Evolutionary conservation across 2,888 invertebrate genomes (phyloP), one percentile per base, ranked within the genome.

Genomic region (Sphinx pinastri): DNA sequence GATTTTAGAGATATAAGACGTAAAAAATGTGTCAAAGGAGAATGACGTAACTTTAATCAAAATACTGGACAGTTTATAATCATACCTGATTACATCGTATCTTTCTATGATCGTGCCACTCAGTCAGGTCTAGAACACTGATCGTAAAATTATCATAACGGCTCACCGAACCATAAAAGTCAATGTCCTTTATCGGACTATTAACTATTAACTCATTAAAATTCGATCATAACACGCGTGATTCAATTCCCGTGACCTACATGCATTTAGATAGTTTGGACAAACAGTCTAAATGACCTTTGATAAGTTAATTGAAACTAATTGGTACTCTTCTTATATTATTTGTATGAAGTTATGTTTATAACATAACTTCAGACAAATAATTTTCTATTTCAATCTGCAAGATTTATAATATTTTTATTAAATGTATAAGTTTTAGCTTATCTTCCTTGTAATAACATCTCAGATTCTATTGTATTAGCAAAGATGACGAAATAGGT

Each of bases 231-330:
- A 85, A 83, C 84, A 85, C 85, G 83, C 82, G 78, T 84, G 81
- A 80, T 77, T 77, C 76, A 67, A 78, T 80, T 81, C 72, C 90
- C 91, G 88, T 92, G 91, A 91, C 91, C 91, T 75, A 90, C 84
- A 86, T 91, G 78, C 73, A 79, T 74, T 74, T 63, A 63, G 63
- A 63, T 63, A 49, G 63, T 63, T 63, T 63, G 63, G 49, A 77
- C 76, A 76, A 75, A 79, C 82, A 78, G 76, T 83, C 76, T 82
- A 83, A 79, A 78, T 80, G 84, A 81, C 81, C 84, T 84, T 83
- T 81, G 70, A 73, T 69, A 71, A 71, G 78, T 81, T 82, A 77
- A 77, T 78, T 76, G 77, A 77, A 77, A 19, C 19, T 19, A 49
- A 3, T 55, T 19, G 11, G 49, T 63, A 63, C 49, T 63, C 63